These are phyloP conservation scores for Pedicia rivosa DNA, from an alignment of 2,888 invertebrate species.

Conservation along the genomic window DNA sequence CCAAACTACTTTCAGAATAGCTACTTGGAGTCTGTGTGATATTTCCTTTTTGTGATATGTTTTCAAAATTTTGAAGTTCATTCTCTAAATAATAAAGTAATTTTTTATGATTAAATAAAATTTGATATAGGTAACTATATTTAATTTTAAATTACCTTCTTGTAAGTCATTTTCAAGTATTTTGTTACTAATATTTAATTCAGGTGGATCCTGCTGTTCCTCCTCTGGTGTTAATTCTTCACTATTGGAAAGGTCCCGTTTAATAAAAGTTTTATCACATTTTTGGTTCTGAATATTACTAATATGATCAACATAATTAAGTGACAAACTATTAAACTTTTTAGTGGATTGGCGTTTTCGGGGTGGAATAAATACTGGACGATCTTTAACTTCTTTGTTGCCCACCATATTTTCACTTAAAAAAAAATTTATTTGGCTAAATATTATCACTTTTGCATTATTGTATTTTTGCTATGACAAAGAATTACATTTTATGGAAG, in stretches of 20 bases:
- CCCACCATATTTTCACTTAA: too few relatives aligned
- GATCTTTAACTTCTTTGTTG: too few relatives aligned
- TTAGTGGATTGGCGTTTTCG: conserved; percentile 38
- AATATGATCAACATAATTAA: conserved; percentile 44
- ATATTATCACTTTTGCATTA: too few relatives aligned
- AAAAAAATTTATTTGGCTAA: too few relatives aligned
- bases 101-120: conserved; percentile 6
- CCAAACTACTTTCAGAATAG: conserved; percentile 28
- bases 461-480: too few relatives aligned
- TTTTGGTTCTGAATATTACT: too few relatives aligned
- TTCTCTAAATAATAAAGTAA: conserved; percentile 19
- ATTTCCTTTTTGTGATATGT: conserved; percentile 19
- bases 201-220: too few relatives aligned
- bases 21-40: conserved; percentile 30
- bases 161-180: neutral
- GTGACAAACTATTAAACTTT: conserved; percentile 32
- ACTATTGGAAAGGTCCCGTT: neutral
- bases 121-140: neutral
- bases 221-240: neutral
- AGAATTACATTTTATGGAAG: too few relatives aligned
- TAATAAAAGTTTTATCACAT: too few relatives aligned
- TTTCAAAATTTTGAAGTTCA: conserved; percentile 27
- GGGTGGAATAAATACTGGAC: conserved; percentile 43
- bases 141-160: neutral
- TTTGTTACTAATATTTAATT: too few relatives aligned